Evolutionary conservation across 1,140 invertebrate species (phyloP).

Genomic region (Megalonaias nervosa): DNA sequence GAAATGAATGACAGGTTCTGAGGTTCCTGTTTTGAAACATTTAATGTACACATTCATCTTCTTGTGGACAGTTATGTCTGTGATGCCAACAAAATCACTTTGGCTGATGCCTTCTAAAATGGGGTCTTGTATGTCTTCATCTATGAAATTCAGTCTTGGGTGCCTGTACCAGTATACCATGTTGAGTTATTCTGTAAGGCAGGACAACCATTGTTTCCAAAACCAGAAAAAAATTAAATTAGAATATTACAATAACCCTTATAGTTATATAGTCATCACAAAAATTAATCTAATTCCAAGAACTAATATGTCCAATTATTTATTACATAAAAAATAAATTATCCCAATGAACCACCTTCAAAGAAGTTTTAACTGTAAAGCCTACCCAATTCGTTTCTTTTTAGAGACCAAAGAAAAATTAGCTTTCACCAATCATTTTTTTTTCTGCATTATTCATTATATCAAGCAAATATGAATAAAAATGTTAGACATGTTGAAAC

Average conservation of each 20-base stretch:
- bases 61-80: conserved; percentile 23
- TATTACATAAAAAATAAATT: too few species aligned
- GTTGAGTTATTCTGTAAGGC: conserved; percentile 7
- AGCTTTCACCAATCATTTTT: too few species aligned
- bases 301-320: neutral
- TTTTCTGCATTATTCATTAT: too few species aligned
- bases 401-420: too few species aligned
- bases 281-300: neutral
- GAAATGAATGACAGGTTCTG: conserved; percentile 21
- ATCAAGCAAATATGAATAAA: too few species aligned
- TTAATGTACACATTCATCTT: conserved; percentile 27
- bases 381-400: too few species aligned
- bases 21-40: conserved; percentile 2
- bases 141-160: conserved; percentile 13
- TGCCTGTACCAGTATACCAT: conserved; percentile 1
- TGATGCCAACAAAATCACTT: conserved; percentile 18
- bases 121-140: neutral
- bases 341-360: too few species aligned
- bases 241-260: neutral
- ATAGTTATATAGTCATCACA: neutral
- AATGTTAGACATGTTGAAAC: too few species aligned
- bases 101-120: neutral
- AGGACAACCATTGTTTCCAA: neutral
- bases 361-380: too few species aligned
- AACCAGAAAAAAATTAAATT: neutral